Percentiles rank a stretch among this genome's conserved stretches.
These are phyloP conservation scores for Diploptera punctata DNA, from an alignment of 2,888 invertebrate genomes.

Conservation along the genomic window DNA sequence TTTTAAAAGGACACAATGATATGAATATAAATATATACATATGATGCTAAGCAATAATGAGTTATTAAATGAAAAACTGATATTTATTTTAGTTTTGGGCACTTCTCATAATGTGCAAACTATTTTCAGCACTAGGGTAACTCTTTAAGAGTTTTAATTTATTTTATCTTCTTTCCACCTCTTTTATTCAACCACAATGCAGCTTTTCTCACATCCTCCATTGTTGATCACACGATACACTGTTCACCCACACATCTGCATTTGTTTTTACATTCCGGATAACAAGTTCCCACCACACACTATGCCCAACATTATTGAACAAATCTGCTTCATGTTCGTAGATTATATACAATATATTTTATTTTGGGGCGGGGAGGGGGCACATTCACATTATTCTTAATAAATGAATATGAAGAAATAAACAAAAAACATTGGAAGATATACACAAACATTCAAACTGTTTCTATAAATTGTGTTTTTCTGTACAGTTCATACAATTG, in stretches of 20 bases:
- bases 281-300: background rate
- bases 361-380: constrained; percentile 8
- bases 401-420: background rate
- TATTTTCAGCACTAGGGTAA: constrained; percentile 35
- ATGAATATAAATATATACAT: constrained; percentile 69
- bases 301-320: background rate
- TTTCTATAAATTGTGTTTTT: constrained; percentile 28
- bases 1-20: constrained; percentile 63
- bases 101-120: constrained; percentile 39
- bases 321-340: background rate
- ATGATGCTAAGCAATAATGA: constrained; percentile 60
- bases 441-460: constrained; percentile 31
- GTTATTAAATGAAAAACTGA: constrained; percentile 47
- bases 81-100: constrained; percentile 41
- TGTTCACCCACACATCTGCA: background rate
- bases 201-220: background rate
- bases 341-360: background rate
- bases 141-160: constrained; percentile 21
- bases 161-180: constrained; percentile 9
- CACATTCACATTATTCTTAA: constrained; percentile 30
- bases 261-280: too few relatives aligned
- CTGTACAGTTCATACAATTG: constrained; percentile 30
- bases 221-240: background rate
- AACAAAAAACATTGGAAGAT: constrained; percentile 35
- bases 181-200: background rate